Base-by-base conservation (phyloP, 2,888 invertebrate genomes). In the Linnaemya vulpina region DNA sequence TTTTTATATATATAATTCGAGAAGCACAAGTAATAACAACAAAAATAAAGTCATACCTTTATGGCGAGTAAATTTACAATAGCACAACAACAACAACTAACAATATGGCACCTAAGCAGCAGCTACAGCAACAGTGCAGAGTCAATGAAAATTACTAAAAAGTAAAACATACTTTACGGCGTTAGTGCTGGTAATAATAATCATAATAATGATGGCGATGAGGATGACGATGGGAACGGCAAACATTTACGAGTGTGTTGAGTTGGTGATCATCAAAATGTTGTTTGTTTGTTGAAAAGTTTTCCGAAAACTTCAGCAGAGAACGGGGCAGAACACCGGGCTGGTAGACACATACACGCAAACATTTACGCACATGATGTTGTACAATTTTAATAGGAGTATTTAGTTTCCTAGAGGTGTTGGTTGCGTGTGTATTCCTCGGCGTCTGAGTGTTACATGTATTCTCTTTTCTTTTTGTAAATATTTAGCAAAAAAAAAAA, bases 31-130 rank as follows among this genome's bases (percentile, higher is more conserved):
- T 25, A 53, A 53, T 22, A 55, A 25, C 25, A 55, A 25, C 7
- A 25, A 53, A 13, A 62, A 13, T 13, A 67, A 17, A 30, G 60
- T 53, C 53, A 51, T 67, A 55, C 20, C 62, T 83, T 68, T 74
- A 63, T 83, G 60, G 73, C 78, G 74, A 78, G 60, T 60, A 83
- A 74, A 83, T 79, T 83, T 68, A 25, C 55, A 74, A 55, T 78
- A 70, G 70, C 65, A 22, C 30, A 49, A 70, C 38, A 40, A n/a
- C 53, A 63, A 43, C 17, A 30, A 46, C 0, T 20, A 51, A 25
- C 30, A 17, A n/a, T 49, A n/a, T 11, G 5, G 49, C 49, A 17
- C 7, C 7, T 10, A 46, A 20, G 20, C 9, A 30, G 9, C 35
- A 53, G 20, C 51, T 63, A 35, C n/a, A 30, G 35, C 70, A 71